A percentile compares a stretch with the other conserved stretches of the same genome.
Conservation (phyloP, 2,888 invertebrate species). For the Euclidia mi region DNA sequence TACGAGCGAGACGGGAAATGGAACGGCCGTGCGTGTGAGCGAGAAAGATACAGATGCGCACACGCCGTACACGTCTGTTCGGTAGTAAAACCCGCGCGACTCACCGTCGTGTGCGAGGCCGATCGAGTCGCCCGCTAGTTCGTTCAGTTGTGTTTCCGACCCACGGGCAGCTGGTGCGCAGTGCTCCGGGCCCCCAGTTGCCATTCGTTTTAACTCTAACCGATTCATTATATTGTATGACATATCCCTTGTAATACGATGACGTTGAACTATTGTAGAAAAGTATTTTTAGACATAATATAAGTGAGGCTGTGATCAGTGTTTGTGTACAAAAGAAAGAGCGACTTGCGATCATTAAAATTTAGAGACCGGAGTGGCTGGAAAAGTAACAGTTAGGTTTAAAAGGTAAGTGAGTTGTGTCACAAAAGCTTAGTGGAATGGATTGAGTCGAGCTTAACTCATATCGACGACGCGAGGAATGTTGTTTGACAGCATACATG, state of each 20-base stretch:
- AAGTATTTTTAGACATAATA: constrained; percentile 63
- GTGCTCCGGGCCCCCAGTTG: constrained; percentile 73
- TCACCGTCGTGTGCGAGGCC: constrained; percentile 75
- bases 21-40: constrained; percentile 48
- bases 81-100: constrained; percentile 77
- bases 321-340: constrained; percentile 71
- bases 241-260: constrained; percentile 76
- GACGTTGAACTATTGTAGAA: constrained; percentile 74
- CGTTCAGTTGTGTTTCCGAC: constrained; percentile 84
- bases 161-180: constrained; percentile 83
- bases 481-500: constrained; percentile 88
- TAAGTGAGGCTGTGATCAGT: constrained; percentile 77
- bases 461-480: constrained; percentile 88
- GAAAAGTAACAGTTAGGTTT: constrained; percentile 86
- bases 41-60: constrained; percentile 75
- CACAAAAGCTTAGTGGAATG: constrained; percentile 83
- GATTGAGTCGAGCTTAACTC: constrained; percentile 85
- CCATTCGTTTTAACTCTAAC: constrained; percentile 80
- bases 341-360: constrained; percentile 66
- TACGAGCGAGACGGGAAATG: constrained; percentile 56
- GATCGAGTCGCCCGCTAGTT: constrained; percentile 75
- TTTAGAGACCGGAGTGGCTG: constrained; percentile 74
- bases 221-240: constrained; percentile 68
- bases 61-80: constrained; percentile 72
- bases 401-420: constrained; percentile 87